A percentile compares a stretch with the other conserved stretches of the same genome.
Evolutionary conservation across 2,888 invertebrate genomes (phyloP).

Genomic region (Drosophila quinaria): DNA sequence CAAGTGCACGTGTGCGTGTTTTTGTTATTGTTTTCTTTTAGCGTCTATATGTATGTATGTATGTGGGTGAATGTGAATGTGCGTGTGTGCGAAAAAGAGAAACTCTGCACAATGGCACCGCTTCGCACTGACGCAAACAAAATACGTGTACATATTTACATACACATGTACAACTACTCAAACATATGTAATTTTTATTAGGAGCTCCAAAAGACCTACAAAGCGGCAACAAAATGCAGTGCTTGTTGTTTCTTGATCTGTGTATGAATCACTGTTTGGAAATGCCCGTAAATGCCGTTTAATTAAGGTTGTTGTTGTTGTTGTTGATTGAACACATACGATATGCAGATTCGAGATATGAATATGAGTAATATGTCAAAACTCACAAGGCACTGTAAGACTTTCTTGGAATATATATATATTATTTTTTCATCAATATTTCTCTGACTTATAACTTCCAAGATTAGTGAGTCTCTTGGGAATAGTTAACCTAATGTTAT

Average conservation of each 20-base stretch:
- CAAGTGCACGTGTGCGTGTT: background rate
- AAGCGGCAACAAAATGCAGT: constrained; percentile 21
- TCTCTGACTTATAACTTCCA: too few relatives aligned
- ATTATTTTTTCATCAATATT: too few relatives aligned
- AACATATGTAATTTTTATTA: constrained; percentile 12
- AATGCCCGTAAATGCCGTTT: constrained; percentile 33
- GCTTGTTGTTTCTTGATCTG: constrained; percentile 10
- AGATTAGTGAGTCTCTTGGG: too few relatives aligned
- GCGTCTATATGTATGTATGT: background rate
- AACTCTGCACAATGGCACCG: constrained; percentile 8
- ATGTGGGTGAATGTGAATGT: background rate
- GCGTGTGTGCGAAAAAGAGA: constrained; percentile 20
- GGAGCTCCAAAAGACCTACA: background rate
- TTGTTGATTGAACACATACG: background rate
- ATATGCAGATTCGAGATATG: background rate
- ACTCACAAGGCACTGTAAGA: background rate
- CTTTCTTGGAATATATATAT: too few relatives aligned
- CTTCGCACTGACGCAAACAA: background rate
- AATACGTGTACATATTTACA: background rate
- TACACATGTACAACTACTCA: background rate
- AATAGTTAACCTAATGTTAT: too few relatives aligned
- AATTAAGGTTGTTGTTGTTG: constrained; percentile 5
- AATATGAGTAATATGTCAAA: constrained; percentile 41
- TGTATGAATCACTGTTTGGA: constrained; percentile 46
- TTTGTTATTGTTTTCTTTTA: background rate